Base-by-base conservation (phyloP, 2,888 invertebrate species). In the Eristalis arbustorum region DNA sequence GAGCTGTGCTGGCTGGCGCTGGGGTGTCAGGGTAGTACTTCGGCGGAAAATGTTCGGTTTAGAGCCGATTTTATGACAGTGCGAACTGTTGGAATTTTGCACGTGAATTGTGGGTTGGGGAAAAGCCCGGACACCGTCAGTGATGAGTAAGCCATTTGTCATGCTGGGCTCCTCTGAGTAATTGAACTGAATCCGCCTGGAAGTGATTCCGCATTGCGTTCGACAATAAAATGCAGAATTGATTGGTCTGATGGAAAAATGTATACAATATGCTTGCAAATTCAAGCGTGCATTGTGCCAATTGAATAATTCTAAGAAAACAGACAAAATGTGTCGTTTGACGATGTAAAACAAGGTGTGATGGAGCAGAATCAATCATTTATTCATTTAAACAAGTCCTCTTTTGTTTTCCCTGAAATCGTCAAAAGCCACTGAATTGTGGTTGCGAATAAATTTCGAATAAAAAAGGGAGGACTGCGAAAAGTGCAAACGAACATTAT, bases 1-100 rank as follows among this genome's bases (percentile, higher is more conserved):
- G 40, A 40, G 61, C n/a, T 37, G 69, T 37, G 25, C 28, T n/a
- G 66, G 18, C 23, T 2, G 31, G 4, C n/a, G 40, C 11, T 6
- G 42, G 66, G 66, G 42, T 49, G 49, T 8, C 18, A 49, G 18
- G 49, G n/a, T n/a, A n/a, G n/a, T 49, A 49, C 49, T 8, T 49
- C 37, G 34, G 8, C 34, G n/a, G 31, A 14, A 14, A 49, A 37
- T 37, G 31, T 62, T 31, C 34, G n/a, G 34, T 18, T 31, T 61
- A 18, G 56, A 59, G 11, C 4, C 13, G 61, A 14, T 75, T 76
- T 76, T 77, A 77, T 77, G 69, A 28, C 25, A 4, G 68, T 77
- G 68, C 56, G 68, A 76, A 42, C 68, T 76, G 61, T 61, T 37
- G 34, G 68, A 77, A 77, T 63, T 72, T 64, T 71, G 59, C 63